Evolutionary conservation across 2,888 invertebrate genomes (phyloP).

Genomic region (Dione vanillae): DNA sequence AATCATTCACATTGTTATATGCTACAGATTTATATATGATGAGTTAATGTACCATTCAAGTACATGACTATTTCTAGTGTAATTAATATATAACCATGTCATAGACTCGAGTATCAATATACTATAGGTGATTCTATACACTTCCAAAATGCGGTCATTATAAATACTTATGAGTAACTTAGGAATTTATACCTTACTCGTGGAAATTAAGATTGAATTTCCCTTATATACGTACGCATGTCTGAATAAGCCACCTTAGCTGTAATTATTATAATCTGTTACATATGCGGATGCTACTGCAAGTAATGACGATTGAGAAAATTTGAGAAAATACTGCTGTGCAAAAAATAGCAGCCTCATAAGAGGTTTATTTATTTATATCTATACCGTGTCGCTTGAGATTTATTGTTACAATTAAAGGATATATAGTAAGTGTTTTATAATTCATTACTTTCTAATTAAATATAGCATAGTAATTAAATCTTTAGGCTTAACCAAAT

Average conservation of each 20-base stretch:
- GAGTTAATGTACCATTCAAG: neutral
- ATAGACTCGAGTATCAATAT: slow-evolving; percentile 29
- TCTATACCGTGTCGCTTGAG: neutral
- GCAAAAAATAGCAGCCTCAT: neutral
- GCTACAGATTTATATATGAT: neutral
- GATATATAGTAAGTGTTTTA: too few species aligned
- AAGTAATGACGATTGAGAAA: slow-evolving; percentile 12
- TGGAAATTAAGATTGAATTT: slow-evolving; percentile 47
- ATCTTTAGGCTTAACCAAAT: too few species aligned
- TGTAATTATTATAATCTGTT: slow-evolving; percentile 68
- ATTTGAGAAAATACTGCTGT: slow-evolving; percentile 7
- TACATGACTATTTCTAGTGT: slow-evolving; percentile 15
- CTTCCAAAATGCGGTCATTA: slow-evolving; percentile 43
- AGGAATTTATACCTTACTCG: slow-evolving; percentile 49
- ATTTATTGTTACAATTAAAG: neutral
- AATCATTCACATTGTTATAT: neutral
- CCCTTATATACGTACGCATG: slow-evolving; percentile 44
- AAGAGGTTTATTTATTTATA: neutral
- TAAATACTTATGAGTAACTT: slow-evolving; percentile 39
- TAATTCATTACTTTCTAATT: too few species aligned
- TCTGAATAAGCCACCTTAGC: slow-evolving; percentile 58
- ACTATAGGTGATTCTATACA: slow-evolving; percentile 37
- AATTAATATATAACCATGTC: slow-evolving; percentile 30
- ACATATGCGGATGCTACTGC: slow-evolving; percentile 49
- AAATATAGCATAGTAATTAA: too few species aligned